A percentile compares a stretch with the other conserved stretches of the same genome.
These are phyloP conservation scores for Notoglanidium macrostoma DNA, from an alignment of 2,797 vertebrate species.

Conservation along the genomic window DNA sequence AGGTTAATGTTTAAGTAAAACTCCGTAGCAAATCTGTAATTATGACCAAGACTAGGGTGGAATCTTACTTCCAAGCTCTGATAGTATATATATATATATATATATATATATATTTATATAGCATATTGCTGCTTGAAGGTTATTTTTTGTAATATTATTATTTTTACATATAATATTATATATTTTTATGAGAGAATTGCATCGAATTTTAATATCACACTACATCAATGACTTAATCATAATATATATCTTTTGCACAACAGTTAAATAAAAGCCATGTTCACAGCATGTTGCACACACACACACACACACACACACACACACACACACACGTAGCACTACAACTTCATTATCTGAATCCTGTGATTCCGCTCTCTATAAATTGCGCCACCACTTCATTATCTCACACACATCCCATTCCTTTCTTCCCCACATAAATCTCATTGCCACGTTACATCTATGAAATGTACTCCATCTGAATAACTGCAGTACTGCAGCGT, in stretches of 20 bases:
- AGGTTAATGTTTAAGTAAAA: not conserved
- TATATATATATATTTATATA: not conserved
- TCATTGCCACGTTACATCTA: not conserved
- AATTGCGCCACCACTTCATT: not conserved
- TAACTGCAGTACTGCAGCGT: not conserved
- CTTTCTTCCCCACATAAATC: not conserved
- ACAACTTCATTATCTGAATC: not conserved
- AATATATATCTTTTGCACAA: not conserved
- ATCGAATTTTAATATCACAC: not conserved
- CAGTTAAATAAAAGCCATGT: not conserved
- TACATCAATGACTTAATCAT: not conserved
- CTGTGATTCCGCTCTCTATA: not conserved
- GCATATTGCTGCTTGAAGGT: not conserved
- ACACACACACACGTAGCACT: not conserved
- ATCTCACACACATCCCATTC: not conserved
- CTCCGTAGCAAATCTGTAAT: not conserved
- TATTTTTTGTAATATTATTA: not conserved
- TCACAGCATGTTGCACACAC: not conserved
- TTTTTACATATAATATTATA: no score
- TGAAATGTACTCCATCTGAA: not conserved
- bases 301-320: conserved; percentile 1
- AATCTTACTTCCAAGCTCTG: not conserved
- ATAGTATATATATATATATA: not conserved
- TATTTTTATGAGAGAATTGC: not conserved
- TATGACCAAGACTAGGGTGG: no score